Conservation (phyloP, 2,888 invertebrate genomes). For the Eupithecia vulgata region DNA sequence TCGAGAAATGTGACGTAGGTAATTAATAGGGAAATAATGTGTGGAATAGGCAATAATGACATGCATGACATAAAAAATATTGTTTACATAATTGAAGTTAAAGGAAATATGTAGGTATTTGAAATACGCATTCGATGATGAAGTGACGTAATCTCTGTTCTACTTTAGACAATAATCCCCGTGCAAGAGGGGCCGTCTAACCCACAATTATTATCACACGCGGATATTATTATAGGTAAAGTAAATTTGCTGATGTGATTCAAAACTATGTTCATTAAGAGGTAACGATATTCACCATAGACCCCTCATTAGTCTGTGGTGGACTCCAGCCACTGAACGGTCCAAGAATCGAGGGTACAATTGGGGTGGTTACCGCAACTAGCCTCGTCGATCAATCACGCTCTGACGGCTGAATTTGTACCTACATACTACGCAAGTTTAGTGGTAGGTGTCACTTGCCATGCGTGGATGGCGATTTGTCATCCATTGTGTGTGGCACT, state of each 20-base stretch:
- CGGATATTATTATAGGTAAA: no score
- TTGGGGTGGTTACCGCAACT: conserved; percentile 45
- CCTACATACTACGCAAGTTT: conserved; percentile 40
- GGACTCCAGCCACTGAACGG: conserved; percentile 17
- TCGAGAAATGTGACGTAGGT: no score
- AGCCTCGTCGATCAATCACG: conserved; percentile 58
- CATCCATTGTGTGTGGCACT: conserved; percentile 34
- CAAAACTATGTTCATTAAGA: neutral
- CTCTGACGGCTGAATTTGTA: conserved; percentile 48
- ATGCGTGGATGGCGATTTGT: conserved; percentile 37
- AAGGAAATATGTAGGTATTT: no score
- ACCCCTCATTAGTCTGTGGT: neutral
- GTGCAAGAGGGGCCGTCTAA: no score
- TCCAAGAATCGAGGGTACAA: conserved; percentile 29
- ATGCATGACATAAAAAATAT: no score
- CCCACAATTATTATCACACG: no score
- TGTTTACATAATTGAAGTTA: no score
- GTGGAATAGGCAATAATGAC: no score
- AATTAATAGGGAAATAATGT: no score
- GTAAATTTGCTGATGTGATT: neutral
- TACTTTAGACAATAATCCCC: no score
- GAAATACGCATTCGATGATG: no score
- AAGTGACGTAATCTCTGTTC: no score
- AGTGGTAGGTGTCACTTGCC: conserved; percentile 35
- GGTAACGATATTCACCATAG: neutral